Base-by-base conservation (phyloP, 1,140 invertebrate genomes). In the Neodiprion fabricii region DNA sequence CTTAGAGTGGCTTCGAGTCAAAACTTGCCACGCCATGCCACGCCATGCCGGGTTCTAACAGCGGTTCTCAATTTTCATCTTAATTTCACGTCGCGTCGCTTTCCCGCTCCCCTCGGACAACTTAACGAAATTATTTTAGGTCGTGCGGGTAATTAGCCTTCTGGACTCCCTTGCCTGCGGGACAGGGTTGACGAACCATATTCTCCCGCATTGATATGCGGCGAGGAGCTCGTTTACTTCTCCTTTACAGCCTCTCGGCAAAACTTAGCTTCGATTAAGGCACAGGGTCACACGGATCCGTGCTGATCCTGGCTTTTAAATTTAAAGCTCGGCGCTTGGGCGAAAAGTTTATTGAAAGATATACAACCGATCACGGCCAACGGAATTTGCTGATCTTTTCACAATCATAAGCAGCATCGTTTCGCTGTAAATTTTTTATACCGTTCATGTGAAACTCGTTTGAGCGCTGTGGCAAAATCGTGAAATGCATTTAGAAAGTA, bases 41-140 rank as follows among this genome's bases (percentile, higher is more conserved):
- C 28, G 28, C 28, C 28, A 40, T 40, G 28, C 28, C 28, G 28
- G 28, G 28, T 1, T 5, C 17, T 21, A 21, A 40, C 28, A 40
- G 28, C 28, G 28, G 28, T 40, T 40, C 28, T 40, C 28, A 40
- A 40, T 40, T 40, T 40, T 40, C 28, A 40, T 40, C 28, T 40
- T 40, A 40, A 40, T 40, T 61, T 61, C 53, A 61, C n/a, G 53
- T 61, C 53, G 53, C 53, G 53, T 61, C 5, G 53, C 53, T 61
- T 61, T 61, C 7, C n/a, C 11, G 53, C 53, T 61, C 53, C 53
- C 53, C 53, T 61, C n/a, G 53, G 53, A 61, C 11, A 17, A 61
- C 53, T 61, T 61, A 61, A 61, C 53, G 53, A 61, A 61, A 61
- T 61, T 61, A 61, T 61, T 61, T 61, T 61, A 61, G 53, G 53